Conservation (phyloP, 2,888 invertebrate genomes). For the Griposia aprilina region DNA sequence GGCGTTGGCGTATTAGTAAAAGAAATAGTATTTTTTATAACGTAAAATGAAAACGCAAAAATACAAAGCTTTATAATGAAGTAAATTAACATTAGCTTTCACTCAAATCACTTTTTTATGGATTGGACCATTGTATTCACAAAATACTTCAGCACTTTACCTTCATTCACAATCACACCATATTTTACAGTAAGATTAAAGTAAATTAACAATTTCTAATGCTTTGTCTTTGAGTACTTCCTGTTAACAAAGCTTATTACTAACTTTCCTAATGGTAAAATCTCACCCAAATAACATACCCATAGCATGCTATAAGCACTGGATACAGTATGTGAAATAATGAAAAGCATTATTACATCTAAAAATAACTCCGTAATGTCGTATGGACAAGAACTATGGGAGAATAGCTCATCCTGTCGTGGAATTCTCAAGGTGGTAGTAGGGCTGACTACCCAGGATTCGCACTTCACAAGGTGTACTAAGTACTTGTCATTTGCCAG, state of each 20-base stretch:
- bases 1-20: not conserved
- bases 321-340: slow-evolving; percentile 45
- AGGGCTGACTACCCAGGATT: too few relatives aligned
- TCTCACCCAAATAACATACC: slow-evolving; percentile 28
- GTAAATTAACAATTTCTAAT: slow-evolving; percentile 28
- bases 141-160: slow-evolving; percentile 38
- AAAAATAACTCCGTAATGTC: too few relatives aligned
- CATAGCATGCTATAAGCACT: slow-evolving; percentile 55
- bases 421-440: too few relatives aligned
- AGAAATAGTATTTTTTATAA: not conserved
- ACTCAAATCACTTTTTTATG: slow-evolving; percentile 19
- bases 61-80: slow-evolving; percentile 37
- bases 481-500: too few relatives aligned
- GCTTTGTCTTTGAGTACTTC: slow-evolving; percentile 47
- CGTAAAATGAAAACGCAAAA: not conserved
- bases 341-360: not conserved
- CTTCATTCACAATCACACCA: slow-evolving; percentile 39
- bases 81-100: slow-evolving; percentile 26
- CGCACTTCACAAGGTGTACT: too few relatives aligned
- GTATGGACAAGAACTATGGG: too few relatives aligned
- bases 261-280: slow-evolving; percentile 32
- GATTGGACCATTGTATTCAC: slow-evolving; percentile 47
- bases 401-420: too few relatives aligned
- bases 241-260: slow-evolving; percentile 43
- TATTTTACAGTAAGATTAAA: slow-evolving; percentile 20